Evolutionary conservation across 2,797 vertebrate genomes (phyloP).

Genomic region (Darevskia mixta): DNA sequence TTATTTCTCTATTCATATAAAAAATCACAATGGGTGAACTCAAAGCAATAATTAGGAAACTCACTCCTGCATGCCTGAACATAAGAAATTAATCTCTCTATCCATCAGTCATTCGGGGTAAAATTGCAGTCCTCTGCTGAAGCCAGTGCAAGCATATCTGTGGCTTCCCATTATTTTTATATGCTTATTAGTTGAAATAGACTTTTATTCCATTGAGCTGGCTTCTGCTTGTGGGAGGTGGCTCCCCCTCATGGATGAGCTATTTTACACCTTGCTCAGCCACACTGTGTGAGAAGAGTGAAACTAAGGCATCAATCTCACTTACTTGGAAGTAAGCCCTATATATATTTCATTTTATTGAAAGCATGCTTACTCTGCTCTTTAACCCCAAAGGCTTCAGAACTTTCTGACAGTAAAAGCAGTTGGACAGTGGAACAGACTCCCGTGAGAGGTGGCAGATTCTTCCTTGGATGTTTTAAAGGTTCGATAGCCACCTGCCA

Average conservation of each 20-base stretch:
- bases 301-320: not conserved
- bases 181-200: not conserved
- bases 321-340: not conserved
- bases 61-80: constrained; percentile 43
- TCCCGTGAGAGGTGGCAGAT: too few species aligned
- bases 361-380: too few species aligned
- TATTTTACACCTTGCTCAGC: not conserved
- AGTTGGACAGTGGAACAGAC: too few species aligned
- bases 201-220: not conserved
- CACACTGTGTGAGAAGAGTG: not conserved
- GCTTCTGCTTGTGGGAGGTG: not conserved
- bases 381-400: too few species aligned
- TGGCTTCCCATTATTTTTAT: constrained; percentile 2
- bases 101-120: constrained; percentile 40
- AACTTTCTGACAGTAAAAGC: too few species aligned
- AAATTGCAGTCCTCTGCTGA: constrained; percentile 19
- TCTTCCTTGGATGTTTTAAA: too few species aligned
- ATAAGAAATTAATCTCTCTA: constrained; percentile 57
- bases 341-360: too few species aligned
- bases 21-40: constrained; percentile 59
- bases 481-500: too few species aligned
- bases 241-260: not conserved
- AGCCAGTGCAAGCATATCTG: not conserved
- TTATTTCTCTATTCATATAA: constrained; percentile 48
- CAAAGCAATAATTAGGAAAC: constrained; percentile 62